Base-by-base conservation (phyloP, 2,888 invertebrate genomes). In the Yponomeuta evonymella region DNA sequence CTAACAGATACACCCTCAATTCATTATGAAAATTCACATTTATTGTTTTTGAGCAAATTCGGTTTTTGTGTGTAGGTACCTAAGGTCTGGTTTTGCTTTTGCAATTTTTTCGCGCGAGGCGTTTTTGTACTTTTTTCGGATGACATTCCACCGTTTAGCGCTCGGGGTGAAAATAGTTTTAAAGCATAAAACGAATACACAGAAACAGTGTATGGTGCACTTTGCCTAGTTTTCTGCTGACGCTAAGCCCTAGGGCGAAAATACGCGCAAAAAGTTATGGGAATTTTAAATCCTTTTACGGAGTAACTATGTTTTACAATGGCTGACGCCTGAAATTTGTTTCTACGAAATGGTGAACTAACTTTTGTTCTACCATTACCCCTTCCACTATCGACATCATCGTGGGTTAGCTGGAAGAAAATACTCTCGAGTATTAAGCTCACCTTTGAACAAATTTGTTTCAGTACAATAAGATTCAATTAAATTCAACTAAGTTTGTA, bases 61-160 rank as follows among this genome's bases (percentile, higher is more conserved):
- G 75, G 73, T 72, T 77, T 81, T 80, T 83, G 76, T 78, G 76
- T 62, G 71, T 70, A 72, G 67, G 71, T 72, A 4, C 73, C 72
- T 79, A 80, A 77, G 78, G 79, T 78, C 81, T 76, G 76, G 75
- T 80, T 79, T 82, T 71, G 72, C 72, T 74, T 72, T 76, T 70
- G 71, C 67, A 69, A 12, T 29, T 15, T 80, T 84, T 84, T 84
- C 81, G 80, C 74, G 74, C 73, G 76, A 75, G 76, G 78, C 74
- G 81, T 83, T 82, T 77, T 83, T 79, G 73, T 82, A 79, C 81
- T 82, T 83, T 81, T 75, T 74, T 78, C 73, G 75, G 76, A 76
- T 75, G 80, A 78, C 77, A 78, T 78, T 76, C 76, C 76, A 75
- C 75, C 75, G 75, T 76, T 77, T 76, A 74, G 75, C 75, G 73